phyloP scores from a whole-genome alignment of 1,140 invertebrate genomes.

The Cotesia vestalis region DNA sequence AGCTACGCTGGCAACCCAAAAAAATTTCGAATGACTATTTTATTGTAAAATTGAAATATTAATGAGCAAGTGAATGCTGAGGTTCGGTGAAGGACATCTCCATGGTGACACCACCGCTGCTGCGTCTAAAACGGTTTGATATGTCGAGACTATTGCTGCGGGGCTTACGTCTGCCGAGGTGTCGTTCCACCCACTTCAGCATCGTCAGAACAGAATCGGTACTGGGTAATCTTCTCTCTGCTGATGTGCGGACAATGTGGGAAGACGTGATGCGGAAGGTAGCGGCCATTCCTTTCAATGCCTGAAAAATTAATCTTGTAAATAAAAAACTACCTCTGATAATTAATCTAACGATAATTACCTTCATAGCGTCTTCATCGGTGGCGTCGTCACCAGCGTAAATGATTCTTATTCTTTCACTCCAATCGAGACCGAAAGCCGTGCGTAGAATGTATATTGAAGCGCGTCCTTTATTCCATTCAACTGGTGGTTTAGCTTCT shows the following conservation, averaged over 20 bases:
- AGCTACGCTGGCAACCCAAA: not conserved
- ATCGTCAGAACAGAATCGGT: conserved; percentile 88
- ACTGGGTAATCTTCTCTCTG: conserved; percentile 83
- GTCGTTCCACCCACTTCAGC: conserved; percentile 88
- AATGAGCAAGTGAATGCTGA: conserved; percentile 43
- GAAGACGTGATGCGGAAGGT: conserved; percentile 88
- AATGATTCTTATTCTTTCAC: conserved; percentile 87
- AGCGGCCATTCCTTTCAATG: conserved; percentile 87
- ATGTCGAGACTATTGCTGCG: conserved; percentile 65
- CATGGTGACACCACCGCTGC: conserved; percentile 74
- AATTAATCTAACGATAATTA: conserved; percentile 51
- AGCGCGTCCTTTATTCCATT: conserved; percentile 91
- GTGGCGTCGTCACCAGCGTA: conserved; percentile 90
- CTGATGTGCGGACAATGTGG: conserved; percentile 84
- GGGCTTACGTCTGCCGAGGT: conserved; percentile 79
- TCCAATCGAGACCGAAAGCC: conserved; percentile 90
- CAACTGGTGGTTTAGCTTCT: conserved; percentile 87
- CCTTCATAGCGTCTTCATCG: conserved; percentile 91
- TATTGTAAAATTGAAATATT: conserved; percentile 19
- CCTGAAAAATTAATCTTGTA: conserved; percentile 63
- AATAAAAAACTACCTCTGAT: conserved; percentile 1
- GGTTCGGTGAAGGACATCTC: conserved; percentile 72
- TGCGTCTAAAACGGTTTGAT: conserved; percentile 69
- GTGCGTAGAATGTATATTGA: conserved; percentile 90
- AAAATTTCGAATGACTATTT: not conserved